Evolutionary conservation across 2,113 vertebrate genomes (phyloP), one percentile per base, ranked within the genome.

Genomic region (Falco punctatus): DNA sequence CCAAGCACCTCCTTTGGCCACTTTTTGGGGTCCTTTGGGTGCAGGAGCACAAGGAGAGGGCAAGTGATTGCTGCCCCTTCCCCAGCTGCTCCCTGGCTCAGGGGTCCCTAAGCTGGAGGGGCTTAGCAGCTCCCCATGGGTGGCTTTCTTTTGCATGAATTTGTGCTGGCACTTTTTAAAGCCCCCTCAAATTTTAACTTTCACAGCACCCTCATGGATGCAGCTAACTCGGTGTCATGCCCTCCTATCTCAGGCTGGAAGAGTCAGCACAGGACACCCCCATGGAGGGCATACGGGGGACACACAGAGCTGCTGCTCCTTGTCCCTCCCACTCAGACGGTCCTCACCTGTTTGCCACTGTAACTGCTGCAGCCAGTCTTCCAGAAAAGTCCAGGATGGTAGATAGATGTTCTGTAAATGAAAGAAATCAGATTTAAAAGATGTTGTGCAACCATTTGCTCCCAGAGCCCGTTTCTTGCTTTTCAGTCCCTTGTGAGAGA

Each of bases 221-320:
- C n/a, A 23, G 30, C 14, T 8, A 13, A 52, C 22, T 59, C 30
- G 32, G 3, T 0, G 8, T 19, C 62, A 8, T 26, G 61, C 27
- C n/a, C 38, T 73, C 28, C 0, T 1, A 15, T 4, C n/a, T 32
- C 44, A 64, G 69, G 16, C 73, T 75, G 69, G 57, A 65, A 66
- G 46, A 27, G 17, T 6, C 28, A 12, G 33, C 15, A 26, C 22
- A 38, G 46, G 80, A 71, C 55, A 62, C 17, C 42, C 33, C 33
- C 12, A 3, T 1, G 33, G 23, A 62, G 16, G 22, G 27, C 9
- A 23, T 1, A 1, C 2, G 2, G 17, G 52, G 21, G 9, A 15
- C 64, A 48, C 0, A 1, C 0, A 1, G 59, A 73, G 49, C 55
- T 65, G 54, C 52, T 67, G 26, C 28, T 70, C 30, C 42, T 44